These are phyloP conservation scores for Hydriomena furcata DNA, from an alignment of 2,888 invertebrate genomes.

Conservation along the genomic window DNA sequence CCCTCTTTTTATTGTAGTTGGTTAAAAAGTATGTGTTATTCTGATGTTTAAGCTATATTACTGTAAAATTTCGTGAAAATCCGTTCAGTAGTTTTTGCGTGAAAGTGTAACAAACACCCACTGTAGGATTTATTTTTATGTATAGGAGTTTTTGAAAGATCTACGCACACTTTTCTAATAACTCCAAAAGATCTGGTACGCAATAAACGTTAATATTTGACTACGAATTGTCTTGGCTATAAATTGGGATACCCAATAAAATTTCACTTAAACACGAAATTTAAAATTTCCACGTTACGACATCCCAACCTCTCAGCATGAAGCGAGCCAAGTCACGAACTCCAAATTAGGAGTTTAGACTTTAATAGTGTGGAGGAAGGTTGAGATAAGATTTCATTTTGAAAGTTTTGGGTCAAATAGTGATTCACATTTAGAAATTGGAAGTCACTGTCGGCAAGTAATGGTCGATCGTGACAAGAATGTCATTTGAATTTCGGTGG, in stretches of 20 bases:
- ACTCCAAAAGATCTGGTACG: constrained; percentile 8
- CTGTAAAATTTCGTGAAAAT: too few relatives aligned
- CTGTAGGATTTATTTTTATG: too few relatives aligned
- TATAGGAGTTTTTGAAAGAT: too few relatives aligned
- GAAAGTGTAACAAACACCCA: too few relatives aligned
- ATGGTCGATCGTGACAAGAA: constrained; percentile 78
- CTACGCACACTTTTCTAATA: constrained; percentile 1
- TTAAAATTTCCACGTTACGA: constrained; percentile 78
- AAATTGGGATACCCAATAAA: constrained; percentile 75
- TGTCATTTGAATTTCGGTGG: constrained; percentile 73
- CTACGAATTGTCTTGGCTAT: constrained; percentile 52
- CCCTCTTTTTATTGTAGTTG: too few relatives aligned
- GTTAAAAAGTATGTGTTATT: too few relatives aligned
- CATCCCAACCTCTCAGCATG: constrained; percentile 33
- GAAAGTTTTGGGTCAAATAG: constrained; percentile 46
- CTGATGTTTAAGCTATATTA: too few relatives aligned
- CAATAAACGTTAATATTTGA: constrained; percentile 38
- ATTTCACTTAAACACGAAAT: constrained; percentile 81
- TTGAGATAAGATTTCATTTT: constrained; percentile 32
- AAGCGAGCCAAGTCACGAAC: constrained; percentile 39
- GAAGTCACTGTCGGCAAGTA: constrained; percentile 82
- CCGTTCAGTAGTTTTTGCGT: too few relatives aligned
- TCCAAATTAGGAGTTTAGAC: constrained; percentile 21
- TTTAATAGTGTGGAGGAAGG: constrained; percentile 23
- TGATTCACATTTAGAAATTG: constrained; percentile 66